Base-by-base conservation (phyloP, 2,888 invertebrate species). In the Gonocerus acuteangulatus region DNA sequence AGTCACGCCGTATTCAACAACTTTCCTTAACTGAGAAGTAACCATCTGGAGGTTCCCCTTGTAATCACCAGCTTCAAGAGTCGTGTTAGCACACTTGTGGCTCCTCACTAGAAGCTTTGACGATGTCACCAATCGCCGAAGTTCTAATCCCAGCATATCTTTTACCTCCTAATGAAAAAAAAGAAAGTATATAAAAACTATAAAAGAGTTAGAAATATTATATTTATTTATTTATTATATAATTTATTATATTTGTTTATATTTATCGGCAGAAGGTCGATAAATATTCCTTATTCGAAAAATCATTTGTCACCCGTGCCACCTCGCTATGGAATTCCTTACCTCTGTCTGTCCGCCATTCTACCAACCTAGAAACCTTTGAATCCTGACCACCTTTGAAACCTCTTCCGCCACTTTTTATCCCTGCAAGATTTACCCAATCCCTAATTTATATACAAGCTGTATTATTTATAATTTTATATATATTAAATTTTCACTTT, bases 61-160 rank as follows among this genome's bases (percentile, higher is more conserved):
- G 59, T 64, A 65, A 15, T 65, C 65, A 13, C 65, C 65, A 15
- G 64, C 60, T 56, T 65, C 64, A 13, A 62, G 34, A 11, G 88
- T 89, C 6, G 64, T 61, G 36, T 65, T 66, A 18, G 65, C 65
- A 21, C 64, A 66, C 57, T 67, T 68, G 74, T 89, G 84, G 57
- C 89, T 86, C 48, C 89, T 86, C 49, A 92, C 91, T 58, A 92
- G 78, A 64, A 86, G 78, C 65, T 92, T 87, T 13, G 89, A 89
- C 11, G 89, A 85, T 0, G 88, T 87, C 58, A 91, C 91, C 70
- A 92, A 80, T 42, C 87, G 83, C 65, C 90, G 80, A 0, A 89
- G 87, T 72, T 90, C 88, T 1, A 84, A 80, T 1, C 89, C 87
- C 65, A 92, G 75, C 72, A 86, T 85, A 69, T 88, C 87, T 72